A percentile compares a stretch with the other conserved stretches of the same genome.
Evolutionary conservation across 2,888 invertebrate species (phyloP).

Genomic region (Sarcophaga caerulescens): DNA sequence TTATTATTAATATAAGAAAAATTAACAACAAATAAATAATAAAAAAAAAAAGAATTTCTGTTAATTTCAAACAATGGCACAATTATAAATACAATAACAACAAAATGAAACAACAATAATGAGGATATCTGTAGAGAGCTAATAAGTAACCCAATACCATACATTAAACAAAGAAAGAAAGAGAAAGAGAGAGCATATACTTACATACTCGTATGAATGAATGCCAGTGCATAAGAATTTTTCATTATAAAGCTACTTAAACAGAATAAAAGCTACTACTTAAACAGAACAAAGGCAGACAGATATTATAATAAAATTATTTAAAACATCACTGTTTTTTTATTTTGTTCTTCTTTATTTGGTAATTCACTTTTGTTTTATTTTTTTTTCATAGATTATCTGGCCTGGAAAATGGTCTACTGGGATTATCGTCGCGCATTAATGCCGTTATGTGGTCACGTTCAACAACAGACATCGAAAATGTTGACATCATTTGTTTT

Average conservation of each 20-base stretch:
- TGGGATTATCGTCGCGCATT: slow-evolving; percentile 85
- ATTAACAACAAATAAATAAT: not conserved
- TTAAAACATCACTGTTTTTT: not conserved
- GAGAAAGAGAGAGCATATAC: not conserved
- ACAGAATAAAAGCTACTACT: not conserved
- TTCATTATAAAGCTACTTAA: no score
- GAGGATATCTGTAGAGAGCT: not conserved
- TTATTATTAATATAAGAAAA: not conserved
- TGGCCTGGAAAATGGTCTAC: slow-evolving; percentile 92
- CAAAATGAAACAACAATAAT: not conserved
- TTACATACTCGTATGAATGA: not conserved
- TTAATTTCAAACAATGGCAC: slow-evolving; percentile 48
- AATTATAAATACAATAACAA: slow-evolving; percentile 40
- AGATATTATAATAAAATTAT: not conserved
- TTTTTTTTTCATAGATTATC: slow-evolving; percentile 84
- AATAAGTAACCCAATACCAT: not conserved
- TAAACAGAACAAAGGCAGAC: not conserved
- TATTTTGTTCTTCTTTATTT: slow-evolving; percentile 4
- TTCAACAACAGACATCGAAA: slow-evolving; percentile 81
- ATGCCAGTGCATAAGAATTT: not conserved
- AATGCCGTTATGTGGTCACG: slow-evolving; percentile 83
- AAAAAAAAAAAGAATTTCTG: not conserved
- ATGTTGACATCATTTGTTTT: slow-evolving; percentile 87
- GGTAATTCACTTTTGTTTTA: no score
- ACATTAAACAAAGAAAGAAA: not conserved